Evolutionary conservation across 1,140 invertebrate species (phyloP).

Genomic region (Akabosia matsudoensis): DNA sequence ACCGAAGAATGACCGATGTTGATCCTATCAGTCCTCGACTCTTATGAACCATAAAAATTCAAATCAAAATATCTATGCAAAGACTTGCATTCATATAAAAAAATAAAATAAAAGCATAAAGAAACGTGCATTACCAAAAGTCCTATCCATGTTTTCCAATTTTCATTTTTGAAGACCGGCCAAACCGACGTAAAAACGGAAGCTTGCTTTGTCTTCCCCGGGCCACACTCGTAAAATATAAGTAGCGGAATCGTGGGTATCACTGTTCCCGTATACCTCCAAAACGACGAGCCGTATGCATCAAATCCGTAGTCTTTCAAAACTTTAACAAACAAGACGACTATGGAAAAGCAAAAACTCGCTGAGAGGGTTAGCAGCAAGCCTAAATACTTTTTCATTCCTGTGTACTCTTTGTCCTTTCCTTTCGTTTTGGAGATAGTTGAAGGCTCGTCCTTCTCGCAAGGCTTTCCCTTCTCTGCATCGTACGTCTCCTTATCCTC

Average conservation of each 20-base stretch:
- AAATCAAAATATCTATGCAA: neutral
- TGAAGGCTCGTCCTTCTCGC: neutral
- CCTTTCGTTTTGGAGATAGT: neutral
- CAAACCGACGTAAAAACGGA: constrained; percentile 41
- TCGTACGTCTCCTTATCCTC: neutral
- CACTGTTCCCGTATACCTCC: constrained; percentile 32
- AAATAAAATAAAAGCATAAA: neutral
- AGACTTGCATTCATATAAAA: neutral
- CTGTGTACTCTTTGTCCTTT: neutral
- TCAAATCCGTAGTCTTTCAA: constrained; percentile 35
- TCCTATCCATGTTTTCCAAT: constrained; percentile 38
- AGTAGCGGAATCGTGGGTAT: constrained; percentile 38
- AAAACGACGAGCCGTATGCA: constrained; percentile 35
- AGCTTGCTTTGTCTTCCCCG: neutral
- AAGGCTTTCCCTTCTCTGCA: constrained; percentile 5
- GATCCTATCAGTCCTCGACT: constrained; percentile 40
- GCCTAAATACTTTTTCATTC: constrained; percentile 34
- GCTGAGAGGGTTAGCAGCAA: constrained; percentile 36
- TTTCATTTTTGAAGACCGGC: constrained; percentile 33
- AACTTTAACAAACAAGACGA: constrained; percentile 36
- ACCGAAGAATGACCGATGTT: constrained; percentile 36
- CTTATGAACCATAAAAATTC: constrained; percentile 15
- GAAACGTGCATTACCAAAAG: constrained; percentile 34
- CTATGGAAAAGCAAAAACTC: constrained; percentile 40
- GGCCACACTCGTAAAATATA: constrained; percentile 31